phyloP scores from a whole-genome alignment of 2,113 vertebrate genomes.

The Malaclemys terrapin region DNA sequence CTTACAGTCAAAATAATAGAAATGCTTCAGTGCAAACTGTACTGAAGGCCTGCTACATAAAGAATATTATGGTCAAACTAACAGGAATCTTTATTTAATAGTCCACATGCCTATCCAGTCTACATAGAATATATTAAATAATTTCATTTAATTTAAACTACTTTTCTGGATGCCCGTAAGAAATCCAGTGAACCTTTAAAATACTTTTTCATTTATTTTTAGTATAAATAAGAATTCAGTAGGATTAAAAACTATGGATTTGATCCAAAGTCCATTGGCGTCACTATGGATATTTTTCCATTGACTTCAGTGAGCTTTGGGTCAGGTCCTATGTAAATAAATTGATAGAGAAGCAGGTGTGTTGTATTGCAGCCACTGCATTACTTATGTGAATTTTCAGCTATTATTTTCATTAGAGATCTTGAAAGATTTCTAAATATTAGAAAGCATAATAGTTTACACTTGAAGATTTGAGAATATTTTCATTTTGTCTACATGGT shows the following conservation, averaged over 20 bases:
- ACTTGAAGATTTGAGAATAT: no score
- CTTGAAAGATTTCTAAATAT: constrained; percentile 4
- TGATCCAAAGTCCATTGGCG: background rate
- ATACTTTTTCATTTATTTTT: background rate
- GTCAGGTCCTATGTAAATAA: background rate
- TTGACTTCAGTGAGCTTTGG: background rate
- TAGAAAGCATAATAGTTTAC: background rate
- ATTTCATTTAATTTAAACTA: background rate
- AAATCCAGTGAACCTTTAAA: background rate
- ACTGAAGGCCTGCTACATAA: background rate
- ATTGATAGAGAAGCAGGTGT: background rate
- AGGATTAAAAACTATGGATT: background rate
- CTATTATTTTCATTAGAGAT: constrained; percentile 6
- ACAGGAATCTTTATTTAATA: background rate
- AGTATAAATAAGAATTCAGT: background rate
- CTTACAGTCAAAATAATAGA: background rate
- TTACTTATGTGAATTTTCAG: background rate
- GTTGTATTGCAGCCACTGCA: background rate
- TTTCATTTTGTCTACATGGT: background rate
- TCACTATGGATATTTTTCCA: rapidly evolving
- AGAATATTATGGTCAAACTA: background rate
- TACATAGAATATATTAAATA: background rate
- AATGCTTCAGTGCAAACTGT: background rate
- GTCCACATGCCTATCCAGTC: background rate
- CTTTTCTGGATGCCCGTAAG: background rate